Evolutionary conservation across 1,140 invertebrate genomes (phyloP).

Genomic region (Theocolax elegans): DNA sequence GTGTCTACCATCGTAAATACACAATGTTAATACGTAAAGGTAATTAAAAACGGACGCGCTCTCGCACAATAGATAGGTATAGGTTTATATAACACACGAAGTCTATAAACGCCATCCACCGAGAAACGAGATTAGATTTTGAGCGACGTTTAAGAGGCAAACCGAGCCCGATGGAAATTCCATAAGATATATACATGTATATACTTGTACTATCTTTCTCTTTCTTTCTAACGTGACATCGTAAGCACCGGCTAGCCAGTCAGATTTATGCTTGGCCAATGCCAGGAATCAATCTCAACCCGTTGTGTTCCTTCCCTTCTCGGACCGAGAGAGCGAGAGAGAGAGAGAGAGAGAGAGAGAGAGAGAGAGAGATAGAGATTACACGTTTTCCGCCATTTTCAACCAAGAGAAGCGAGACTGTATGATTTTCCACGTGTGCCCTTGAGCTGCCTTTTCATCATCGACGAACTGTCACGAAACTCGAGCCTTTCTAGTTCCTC

Average conservation of each 20-base stretch:
- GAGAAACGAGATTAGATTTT: slow-evolving; percentile 21
- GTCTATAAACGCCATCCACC: slow-evolving; percentile 18
- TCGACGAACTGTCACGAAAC: slow-evolving; percentile 42
- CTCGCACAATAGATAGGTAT: too few species aligned
- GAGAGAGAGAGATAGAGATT: slow-evolving; percentile 49
- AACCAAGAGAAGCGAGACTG: too few species aligned
- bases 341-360: too few species aligned
- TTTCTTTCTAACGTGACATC: slow-evolving; percentile 46
- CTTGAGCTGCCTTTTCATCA: slow-evolving; percentile 49
- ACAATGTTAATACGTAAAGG: neutral
- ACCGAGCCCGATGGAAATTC: slow-evolving; percentile 1
- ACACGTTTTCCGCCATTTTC: slow-evolving; percentile 47
- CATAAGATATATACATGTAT: too few species aligned
- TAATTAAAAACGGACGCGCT: too few species aligned
- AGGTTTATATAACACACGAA: too few species aligned
- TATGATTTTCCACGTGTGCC: slow-evolving; percentile 19
- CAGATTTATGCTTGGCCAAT: slow-evolving; percentile 54
- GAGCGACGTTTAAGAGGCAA: slow-evolving; percentile 33
- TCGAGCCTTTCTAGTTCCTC: slow-evolving; percentile 8
- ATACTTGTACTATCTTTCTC: too few species aligned
- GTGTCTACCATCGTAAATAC: too few species aligned
- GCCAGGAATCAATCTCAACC: slow-evolving; percentile 58
- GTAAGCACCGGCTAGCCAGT: slow-evolving; percentile 48
- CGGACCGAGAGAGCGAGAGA: too few species aligned
- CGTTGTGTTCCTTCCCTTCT: neutral